Base-by-base conservation (phyloP, 2,797 vertebrate species). In the Danionella dracula region DNA sequence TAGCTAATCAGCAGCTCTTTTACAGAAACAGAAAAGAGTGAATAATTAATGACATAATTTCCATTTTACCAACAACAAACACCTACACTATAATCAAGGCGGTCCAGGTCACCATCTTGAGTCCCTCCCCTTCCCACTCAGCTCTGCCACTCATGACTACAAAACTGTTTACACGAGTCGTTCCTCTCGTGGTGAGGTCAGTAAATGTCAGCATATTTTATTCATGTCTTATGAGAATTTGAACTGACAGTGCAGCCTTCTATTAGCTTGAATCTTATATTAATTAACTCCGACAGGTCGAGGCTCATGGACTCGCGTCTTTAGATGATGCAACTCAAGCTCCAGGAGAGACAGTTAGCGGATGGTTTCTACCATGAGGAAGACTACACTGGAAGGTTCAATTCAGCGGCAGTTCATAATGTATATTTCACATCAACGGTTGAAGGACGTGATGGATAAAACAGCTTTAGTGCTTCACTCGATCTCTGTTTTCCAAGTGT, bases 161-260 rank as follows among this genome's bases (percentile, higher is more conserved):
- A 41, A 44, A 50, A 48, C 46, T 44, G 42, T 65, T 70, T 60
- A 63, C 34, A 48, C 55, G 38, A 54, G n/a, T n/a, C 45, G 58
- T 32, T 53, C 8, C 44, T 71, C 56, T 23, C 40, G 50, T 73
- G 65, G 69, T 72, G 45, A 66, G 73, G 64, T 68, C 23, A 73
- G 46, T 72, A 71, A 79, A 75, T 79, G 70, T 72, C 74, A 72
- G 45, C 72, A 71, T 79, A 73, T 78, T 71, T 78, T 72, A 78
- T 79, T 79, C 46, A 79, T 74, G 67, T 55, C 71, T 53, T 68
- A 57, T 42, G 64, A 64, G 50, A 56, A 63, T 64, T 44, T 62
- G 42, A 66, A 59, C 48, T 61, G 64, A 61, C 65, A 68, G 53
- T 12, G 46, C 58, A 63, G 34, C 34, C 63, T 56, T 48, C 48